phyloP scores from a whole-genome alignment of 2,113 vertebrate species.

The Hypocryptadius cinnamomeus region DNA sequence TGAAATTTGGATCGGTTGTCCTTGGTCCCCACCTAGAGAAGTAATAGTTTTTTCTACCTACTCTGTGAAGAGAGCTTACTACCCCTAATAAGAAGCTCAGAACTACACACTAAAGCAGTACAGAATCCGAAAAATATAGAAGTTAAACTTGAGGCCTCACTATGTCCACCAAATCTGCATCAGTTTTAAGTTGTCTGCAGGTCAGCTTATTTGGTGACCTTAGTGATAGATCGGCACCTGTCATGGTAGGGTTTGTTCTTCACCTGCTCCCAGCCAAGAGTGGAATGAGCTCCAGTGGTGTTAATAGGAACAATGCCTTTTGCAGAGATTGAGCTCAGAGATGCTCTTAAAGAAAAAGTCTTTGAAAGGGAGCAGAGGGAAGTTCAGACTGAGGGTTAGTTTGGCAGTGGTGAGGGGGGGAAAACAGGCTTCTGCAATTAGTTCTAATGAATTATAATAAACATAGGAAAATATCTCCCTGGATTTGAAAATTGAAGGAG shows the following conservation, averaged over 20 bases:
- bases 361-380: not conserved
- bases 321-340: not conserved
- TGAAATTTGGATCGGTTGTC: not conserved
- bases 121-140: not conserved
- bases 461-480: not conserved
- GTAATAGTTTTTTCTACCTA: not conserved
- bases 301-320: not conserved
- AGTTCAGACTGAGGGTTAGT: not conserved
- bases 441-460: slow-evolving; percentile 27
- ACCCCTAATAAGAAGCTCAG: not conserved
- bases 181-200: not conserved
- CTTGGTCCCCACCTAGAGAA: not conserved
- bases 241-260: not conserved
- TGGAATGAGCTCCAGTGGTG: not conserved
- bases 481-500: not conserved
- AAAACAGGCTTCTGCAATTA: slow-evolving; percentile 36
- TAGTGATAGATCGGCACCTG: not conserved
- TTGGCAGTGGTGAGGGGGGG: not conserved
- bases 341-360: not conserved
- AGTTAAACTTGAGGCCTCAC: not conserved
- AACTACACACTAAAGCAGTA: not conserved
- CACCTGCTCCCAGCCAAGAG: not conserved
- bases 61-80: not conserved
- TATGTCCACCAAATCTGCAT: not conserved
- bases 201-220: not conserved